Conservation (phyloP, 2,888 invertebrate genomes). For the Erpobdella octoculata region DNA sequence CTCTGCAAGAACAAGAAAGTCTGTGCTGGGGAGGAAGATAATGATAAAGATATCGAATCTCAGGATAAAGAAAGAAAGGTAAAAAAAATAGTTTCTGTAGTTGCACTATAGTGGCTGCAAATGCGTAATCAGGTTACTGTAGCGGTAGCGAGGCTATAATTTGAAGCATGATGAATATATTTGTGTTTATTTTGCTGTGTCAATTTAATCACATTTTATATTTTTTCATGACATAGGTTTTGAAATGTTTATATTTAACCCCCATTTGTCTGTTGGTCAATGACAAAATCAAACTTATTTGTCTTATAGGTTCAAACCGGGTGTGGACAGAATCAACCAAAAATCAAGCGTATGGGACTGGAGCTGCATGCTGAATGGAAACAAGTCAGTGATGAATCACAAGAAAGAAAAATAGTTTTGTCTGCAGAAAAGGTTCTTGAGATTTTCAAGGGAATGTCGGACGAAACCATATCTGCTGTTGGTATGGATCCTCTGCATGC, state of each 20-base stretch:
- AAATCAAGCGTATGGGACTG: constrained; percentile 76
- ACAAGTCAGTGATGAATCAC: constrained; percentile 14
- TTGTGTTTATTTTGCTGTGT: not conserved
- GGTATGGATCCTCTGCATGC: constrained; percentile 85
- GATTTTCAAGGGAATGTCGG: constrained; percentile 72
- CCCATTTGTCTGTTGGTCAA: no score
- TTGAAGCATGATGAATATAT: not conserved
- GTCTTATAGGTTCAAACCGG: constrained; percentile 55
- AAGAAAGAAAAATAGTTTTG: constrained; percentile 62
- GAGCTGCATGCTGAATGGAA: constrained; percentile 91
- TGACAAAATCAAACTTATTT: no score
- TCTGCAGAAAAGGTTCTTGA: constrained; percentile 95
- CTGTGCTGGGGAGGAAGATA: constrained; percentile 96
- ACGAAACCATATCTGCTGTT: constrained; percentile 66
- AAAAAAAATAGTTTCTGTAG: not conserved
- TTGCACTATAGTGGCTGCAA: no score
- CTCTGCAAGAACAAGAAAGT: constrained; percentile 94
- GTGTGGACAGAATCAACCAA: constrained; percentile 95
- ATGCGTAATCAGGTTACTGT: no score
- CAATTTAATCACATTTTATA: no score
- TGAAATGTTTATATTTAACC: no score
- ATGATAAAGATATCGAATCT: constrained; percentile 59
- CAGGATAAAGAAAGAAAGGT: constrained; percentile 38
- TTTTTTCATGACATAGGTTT: no score
- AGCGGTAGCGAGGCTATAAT: not conserved